Conservation (phyloP, 2,797 vertebrate genomes). For the Periparus ater region DNA sequence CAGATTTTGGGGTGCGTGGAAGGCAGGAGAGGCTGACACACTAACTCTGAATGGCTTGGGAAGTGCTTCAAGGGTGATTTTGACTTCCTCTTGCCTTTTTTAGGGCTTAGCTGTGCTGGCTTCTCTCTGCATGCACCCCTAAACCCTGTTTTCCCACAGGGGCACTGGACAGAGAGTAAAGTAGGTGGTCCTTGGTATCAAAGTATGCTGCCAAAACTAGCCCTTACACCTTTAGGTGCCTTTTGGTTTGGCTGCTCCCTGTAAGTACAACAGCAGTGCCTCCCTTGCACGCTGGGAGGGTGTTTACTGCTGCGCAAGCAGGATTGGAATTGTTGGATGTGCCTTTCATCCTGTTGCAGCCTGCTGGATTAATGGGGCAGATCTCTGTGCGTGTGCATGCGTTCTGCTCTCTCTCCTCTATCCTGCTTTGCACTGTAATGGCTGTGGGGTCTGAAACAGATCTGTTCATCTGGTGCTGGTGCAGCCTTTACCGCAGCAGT, state of each 20-base stretch:
- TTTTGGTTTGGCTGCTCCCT: background rate
- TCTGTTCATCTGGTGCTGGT: background rate
- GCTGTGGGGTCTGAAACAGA: background rate
- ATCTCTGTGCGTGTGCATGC: background rate
- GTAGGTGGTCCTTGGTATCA: background rate
- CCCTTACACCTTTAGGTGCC: background rate
- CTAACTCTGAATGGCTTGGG: background rate
- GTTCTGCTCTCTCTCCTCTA: background rate
- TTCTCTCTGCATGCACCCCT: background rate
- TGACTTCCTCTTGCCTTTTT: background rate
- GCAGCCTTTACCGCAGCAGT: background rate
- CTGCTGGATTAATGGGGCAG: slow-evolving; percentile 30
- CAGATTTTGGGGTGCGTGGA: slow-evolving; percentile 3
- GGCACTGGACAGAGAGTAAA: background rate
- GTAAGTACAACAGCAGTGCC: background rate
- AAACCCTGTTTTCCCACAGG: background rate
- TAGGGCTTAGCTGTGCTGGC: background rate
- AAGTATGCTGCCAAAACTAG: background rate
- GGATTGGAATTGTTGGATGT: background rate
- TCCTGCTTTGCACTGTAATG: background rate
- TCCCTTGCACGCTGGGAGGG: background rate
- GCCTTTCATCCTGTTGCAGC: slow-evolving; percentile 27
- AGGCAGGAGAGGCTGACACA: background rate
- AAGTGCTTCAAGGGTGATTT: background rate
- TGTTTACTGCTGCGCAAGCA: background rate